Evolutionary conservation across 2,113 vertebrate genomes (phyloP), one percentile per base, ranked within the genome.

Genomic region (Lasiurus cinereus): DNA sequence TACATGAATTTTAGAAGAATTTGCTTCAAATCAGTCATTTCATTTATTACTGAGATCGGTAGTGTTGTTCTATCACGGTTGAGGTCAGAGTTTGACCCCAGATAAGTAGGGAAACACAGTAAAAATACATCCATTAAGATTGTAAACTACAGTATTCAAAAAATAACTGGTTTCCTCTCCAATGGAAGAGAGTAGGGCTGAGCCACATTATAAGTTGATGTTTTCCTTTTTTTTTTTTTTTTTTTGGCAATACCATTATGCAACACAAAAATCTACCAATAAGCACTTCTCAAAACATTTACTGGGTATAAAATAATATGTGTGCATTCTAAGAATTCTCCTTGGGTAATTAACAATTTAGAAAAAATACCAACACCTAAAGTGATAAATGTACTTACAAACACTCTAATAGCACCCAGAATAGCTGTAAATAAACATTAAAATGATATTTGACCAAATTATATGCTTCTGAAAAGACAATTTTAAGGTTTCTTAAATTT

Each of bases 21-120:
- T 80, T 92, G 67, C 29, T 93, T 83, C 62, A 84, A 83, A 90
- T 79, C 36, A n/a, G 46, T 39, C n/a, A 66, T 87, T 67, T 70
- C 76, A 52, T 74, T 93, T 62, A 87, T 24, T 90, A 66, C 84
- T 92, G 84, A 94, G 82, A 94, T 73, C 72, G 95, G 88, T 78
- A 90, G 95, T 72, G 96, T 96, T 93, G 66, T 67, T 95, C 76
- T 90, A 87, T 43, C 87, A 97, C 92, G 94, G 36, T 43, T 96
- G 94, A 97, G 95, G 96, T 90, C 94, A 84, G 84, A 88, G 19
- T 90, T 70, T 94, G 88, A 87, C 95, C 94, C 96, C 93, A 90
- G 84, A 97, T 94, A 96, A 96, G 90, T 87, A 93, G 59, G 21
- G 31, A 94, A 93, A 83, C 72, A 92, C 2, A 82, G 94, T 93